Evolutionary conservation across 2,888 invertebrate genomes (phyloP), one percentile per base, ranked within the genome.

Genomic region (Nudaria mundana): DNA sequence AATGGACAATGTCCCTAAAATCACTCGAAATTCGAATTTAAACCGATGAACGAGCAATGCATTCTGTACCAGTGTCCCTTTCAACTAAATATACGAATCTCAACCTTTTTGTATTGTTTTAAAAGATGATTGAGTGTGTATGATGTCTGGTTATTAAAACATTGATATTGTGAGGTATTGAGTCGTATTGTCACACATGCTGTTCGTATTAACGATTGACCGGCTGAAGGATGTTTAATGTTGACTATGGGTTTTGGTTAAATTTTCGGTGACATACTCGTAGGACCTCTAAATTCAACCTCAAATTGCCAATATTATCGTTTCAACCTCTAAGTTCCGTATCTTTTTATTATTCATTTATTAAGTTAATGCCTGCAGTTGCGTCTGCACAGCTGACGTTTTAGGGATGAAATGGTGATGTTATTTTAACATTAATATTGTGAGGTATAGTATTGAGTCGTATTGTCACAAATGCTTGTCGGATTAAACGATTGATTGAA

Each of bases 111-210:
- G 1, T 0, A 0, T 13, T 0, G 0, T 0, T 0, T 0, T 28
- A 52, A 65, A n/a, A 10, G 29, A 30, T 29, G 1, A 11, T 16
- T 33, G 25, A 8, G 3, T 12, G 44, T 30, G 44, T 40, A 42
- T 18, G n/a, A 44, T 16, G 25, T 6, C 44, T 51, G 48, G 61
- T 50, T 53, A 48, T 54, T 39, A 55, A 57, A 61, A 45, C 44
- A 65, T 65, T 66, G 66, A 63, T 67, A 68, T 66, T 59, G 65
- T 46, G 65, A 69, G 62, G 68, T 67, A 68, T 70, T 57, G 66
- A 63, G 31, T 52, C 69, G 63, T 68, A 59, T 63, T 51, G 69
- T 66, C 72, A 72, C 72, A 70, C 54, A 62, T 76, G 74, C 54
- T 61, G 59, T 51, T 54, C 56, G 40, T 16, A 54, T 59, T 59